These are phyloP conservation scores for Gadopsis bispinosus DNA, from an alignment of 2,797 vertebrate genomes.

Conservation along the genomic window DNA sequence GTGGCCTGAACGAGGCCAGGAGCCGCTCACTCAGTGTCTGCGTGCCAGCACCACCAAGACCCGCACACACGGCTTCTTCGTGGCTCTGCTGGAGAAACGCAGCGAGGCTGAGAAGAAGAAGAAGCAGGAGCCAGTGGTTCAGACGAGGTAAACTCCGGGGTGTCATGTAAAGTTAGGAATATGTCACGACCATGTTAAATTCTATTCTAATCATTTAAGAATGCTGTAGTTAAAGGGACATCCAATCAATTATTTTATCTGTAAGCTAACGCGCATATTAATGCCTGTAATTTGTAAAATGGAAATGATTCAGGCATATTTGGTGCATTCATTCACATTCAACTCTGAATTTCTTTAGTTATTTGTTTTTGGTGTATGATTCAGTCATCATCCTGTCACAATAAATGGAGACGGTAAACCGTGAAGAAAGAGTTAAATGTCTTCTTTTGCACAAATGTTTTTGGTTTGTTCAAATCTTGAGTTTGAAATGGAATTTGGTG, in stretches of 20 bases:
- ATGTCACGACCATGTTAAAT: background rate
- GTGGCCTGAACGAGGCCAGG: slow-evolving; percentile 91
- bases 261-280: background rate
- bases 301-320: background rate
- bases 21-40: slow-evolving; percentile 88
- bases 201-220: background rate
- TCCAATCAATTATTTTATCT: background rate
- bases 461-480: background rate
- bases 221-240: background rate
- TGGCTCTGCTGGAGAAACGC: slow-evolving; percentile 89
- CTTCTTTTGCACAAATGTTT: background rate
- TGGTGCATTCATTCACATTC: background rate
- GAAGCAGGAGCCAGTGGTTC: slow-evolving; percentile 15
- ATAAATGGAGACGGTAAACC: background rate
- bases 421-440: background rate
- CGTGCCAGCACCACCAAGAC: slow-evolving; percentile 88
- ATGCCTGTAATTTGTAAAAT: background rate
- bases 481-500: background rate
- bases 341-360: background rate
- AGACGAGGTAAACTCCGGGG: slow-evolving; percentile 54
- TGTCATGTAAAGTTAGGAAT: background rate
- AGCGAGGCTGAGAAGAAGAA: background rate
- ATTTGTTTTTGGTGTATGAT: background rate
- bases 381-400: background rate
- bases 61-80: slow-evolving; percentile 92